Base-by-base conservation (phyloP, 1,140 invertebrate genomes). In the Bombus balteatus region DNA sequence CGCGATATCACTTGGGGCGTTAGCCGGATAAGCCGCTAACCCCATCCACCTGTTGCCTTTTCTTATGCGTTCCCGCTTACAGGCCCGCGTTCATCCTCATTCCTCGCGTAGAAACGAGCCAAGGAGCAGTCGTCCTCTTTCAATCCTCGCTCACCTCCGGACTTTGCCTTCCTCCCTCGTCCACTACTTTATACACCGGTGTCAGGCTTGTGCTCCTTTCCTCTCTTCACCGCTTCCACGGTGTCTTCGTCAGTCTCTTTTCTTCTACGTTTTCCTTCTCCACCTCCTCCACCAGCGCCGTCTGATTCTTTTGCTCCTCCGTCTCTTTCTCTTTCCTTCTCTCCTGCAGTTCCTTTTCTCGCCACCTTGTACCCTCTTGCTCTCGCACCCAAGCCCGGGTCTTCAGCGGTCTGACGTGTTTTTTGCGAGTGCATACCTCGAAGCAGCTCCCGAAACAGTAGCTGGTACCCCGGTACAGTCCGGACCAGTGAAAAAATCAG, bases 371-470 rank as follows among this genome's bases (percentile, higher is more conserved):
- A 62, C 43, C 65, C 34, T 82, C 81, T 83, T 81, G 82, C 71
- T 87, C 81, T 70, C 37, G 85, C 74, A 83, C 70, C 43, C 89
- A 71, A 82, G 77, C 86, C 84, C 85, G 88, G 87, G 87, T 90
- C 92, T 94, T 94, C 93, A 92, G 94, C 92, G 92, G 94, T 95
- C 93, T 92, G 94, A 94, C 94, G 94, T 94, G 94, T 95, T 95
- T 95, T 95, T 95, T 95, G 94, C 92, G 90, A 92, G 93, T 95
- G 94, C 95, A 95, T 95, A 95, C 94, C 95, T 94, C 93, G 91
- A 89, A 93, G 92, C 92, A 92, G 94, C 94, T 95, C 94, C 94
- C 94, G 94, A 95, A 95, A 95, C 95, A 95, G 94, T 95, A 95
- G 94, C 95, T 92, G 91, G 92, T 94, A 91, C 90, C 84, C 89